phyloP scores from a whole-genome alignment of 1,140 invertebrate genomes.

The Batillaria attramentaria region DNA sequence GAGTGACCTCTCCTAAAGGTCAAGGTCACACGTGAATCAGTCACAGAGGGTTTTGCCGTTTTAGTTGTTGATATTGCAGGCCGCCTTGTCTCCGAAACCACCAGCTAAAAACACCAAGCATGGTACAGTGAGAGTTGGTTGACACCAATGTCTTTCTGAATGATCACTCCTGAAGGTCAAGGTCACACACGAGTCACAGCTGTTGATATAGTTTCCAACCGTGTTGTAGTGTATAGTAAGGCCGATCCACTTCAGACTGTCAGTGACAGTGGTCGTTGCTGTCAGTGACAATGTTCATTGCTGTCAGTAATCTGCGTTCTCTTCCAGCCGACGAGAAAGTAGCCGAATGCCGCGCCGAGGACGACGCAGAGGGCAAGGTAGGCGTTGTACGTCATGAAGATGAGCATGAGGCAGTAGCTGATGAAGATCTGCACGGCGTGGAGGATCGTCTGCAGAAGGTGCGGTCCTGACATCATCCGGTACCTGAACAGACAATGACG shows the following conservation, averaged over 20 bases:
- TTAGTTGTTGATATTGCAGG: no score
- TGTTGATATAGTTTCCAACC: not conserved
- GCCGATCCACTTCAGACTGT: not conserved
- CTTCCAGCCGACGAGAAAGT: constrained; percentile 95
- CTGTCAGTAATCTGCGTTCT: constrained; percentile 89
- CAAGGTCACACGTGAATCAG: no score
- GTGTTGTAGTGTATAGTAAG: not conserved
- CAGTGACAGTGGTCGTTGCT: not conserved
- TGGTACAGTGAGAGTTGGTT: no score
- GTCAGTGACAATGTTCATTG: constrained; percentile 94
- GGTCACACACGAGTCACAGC: not conserved
- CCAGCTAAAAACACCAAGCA: no score
- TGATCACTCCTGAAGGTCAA: not conserved
- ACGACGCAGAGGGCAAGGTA: constrained; percentile 93
- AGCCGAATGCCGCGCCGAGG: constrained; percentile 89
- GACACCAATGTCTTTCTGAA: no score
- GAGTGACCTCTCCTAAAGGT: no score
- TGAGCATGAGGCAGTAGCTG: constrained; percentile 95
- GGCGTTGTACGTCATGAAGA: constrained; percentile 99
- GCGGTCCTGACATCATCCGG: constrained; percentile 69
- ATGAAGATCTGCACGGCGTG: constrained; percentile 89
- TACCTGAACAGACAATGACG: constrained; percentile 46
- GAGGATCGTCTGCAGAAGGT: constrained; percentile 89
- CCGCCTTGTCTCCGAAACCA: no score
- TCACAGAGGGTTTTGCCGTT: no score